These are phyloP conservation scores for Euplexia lucipara DNA, from an alignment of 2,888 invertebrate species.

Conservation along the genomic window DNA sequence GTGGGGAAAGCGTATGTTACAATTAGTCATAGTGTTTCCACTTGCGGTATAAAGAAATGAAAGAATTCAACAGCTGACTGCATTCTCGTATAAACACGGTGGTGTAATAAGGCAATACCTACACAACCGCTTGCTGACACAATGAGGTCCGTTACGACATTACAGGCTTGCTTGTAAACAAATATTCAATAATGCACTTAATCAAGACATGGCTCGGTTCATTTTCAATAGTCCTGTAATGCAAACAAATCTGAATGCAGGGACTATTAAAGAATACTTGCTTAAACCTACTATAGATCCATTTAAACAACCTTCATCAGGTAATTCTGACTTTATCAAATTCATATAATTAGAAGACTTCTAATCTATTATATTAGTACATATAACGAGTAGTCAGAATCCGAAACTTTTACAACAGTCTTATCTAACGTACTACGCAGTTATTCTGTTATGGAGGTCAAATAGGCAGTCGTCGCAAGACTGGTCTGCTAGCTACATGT, in stretches of 20 bases:
- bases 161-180: conserved; percentile 54
- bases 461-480: too few species aligned
- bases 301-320: conserved; percentile 2
- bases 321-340: not conserved
- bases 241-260: conserved; percentile 15
- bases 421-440: too few species aligned
- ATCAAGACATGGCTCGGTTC: conserved; percentile 31
- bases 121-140: conserved; percentile 57
- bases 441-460: too few species aligned
- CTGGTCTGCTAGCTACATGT: too few species aligned
- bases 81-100: conserved; percentile 51
- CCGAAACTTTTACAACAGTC: too few species aligned
- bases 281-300: not conserved
- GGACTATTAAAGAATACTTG: not conserved
- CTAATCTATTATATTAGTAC: conserved; percentile 26
- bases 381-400: too few species aligned
- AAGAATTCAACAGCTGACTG: conserved; percentile 61
- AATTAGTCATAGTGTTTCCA: conserved; percentile 54
- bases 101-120: conserved; percentile 54
- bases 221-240: conserved; percentile 22
- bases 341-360: conserved; percentile 15
- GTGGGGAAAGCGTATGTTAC: conserved; percentile 48
- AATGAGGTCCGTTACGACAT: conserved; percentile 62
- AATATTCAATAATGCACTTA: conserved; percentile 58
- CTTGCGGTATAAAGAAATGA: conserved; percentile 36